Evolutionary conservation across 2,113 vertebrate genomes (phyloP).

Genomic region (Entelurus aequoreus): DNA sequence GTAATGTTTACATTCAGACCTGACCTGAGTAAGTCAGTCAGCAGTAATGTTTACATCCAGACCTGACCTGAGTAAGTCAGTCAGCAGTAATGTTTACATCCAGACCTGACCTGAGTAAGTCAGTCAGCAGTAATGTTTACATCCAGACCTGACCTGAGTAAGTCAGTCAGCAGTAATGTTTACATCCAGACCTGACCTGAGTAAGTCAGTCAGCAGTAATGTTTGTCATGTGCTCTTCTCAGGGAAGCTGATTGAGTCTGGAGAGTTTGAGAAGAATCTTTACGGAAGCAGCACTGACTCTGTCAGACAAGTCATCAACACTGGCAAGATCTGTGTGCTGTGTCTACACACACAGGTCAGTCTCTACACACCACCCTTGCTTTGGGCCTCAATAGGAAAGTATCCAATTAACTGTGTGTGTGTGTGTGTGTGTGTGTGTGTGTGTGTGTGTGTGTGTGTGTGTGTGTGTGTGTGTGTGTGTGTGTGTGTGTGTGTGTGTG

Average conservation of each 20-base stretch:
- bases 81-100: too few relatives aligned
- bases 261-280: slow-evolving; percentile 96
- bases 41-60: too few relatives aligned
- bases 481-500: slow-evolving; percentile 18
- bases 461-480: slow-evolving; percentile 15
- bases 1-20: too few relatives aligned
- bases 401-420: not conserved
- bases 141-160: too few relatives aligned
- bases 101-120: too few relatives aligned
- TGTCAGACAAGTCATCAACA: slow-evolving; percentile 95
- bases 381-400: too few relatives aligned
- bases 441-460: slow-evolving; percentile 15
- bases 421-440: slow-evolving; percentile 15
- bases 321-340: slow-evolving; percentile 93
- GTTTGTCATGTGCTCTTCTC: not conserved
- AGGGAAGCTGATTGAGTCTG: slow-evolving; percentile 93
- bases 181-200: too few relatives aligned
- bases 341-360: slow-evolving; percentile 94
- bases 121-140: too few relatives aligned
- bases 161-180: too few relatives aligned
- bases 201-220: too few relatives aligned
- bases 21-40: too few relatives aligned
- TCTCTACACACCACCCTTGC: not conserved
- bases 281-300: slow-evolving; percentile 96
- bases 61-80: too few relatives aligned